Evolutionary conservation across 1,140 invertebrate genomes (phyloP), one percentile per base, ranked within the genome.

Genomic region (Hormaphis cornu): DNA sequence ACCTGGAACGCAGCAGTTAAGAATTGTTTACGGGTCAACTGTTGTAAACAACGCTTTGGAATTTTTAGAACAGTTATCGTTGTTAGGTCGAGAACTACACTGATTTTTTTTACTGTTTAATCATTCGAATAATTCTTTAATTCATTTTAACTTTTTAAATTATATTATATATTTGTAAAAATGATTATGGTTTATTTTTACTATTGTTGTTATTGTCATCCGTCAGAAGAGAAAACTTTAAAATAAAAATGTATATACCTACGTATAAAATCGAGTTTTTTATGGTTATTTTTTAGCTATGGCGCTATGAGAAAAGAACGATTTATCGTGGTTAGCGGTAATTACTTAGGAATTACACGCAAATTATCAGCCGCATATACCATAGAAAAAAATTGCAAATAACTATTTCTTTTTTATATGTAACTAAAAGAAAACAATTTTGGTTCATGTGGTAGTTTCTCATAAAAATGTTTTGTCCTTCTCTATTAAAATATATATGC

Each of bases 1-100:
- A 3, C 54, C 69, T 59, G 46, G 54, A 35, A 52, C 50, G 18
- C 54, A 54, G 18, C 37, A 46, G 18, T 50, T 58, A 78, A 84
- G 89, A 76, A 89, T 98, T 53, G 89, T 95, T 33, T 99, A 99
- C 78, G 97, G 97, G 30, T 90, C 92, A 70, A 93, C 94, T 54
- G 93, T 95, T 56, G 81, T 98, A 66, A 88, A 89, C 63, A 98
- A 94, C 82, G 90, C 94, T 9, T 85, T 86, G 73, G 91, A 96
- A 77, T 97, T 98, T 80, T 80, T 97, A 42, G 90, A 91, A 79
- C 95, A 98, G 81, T 56, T 73, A 1, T 70, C 73, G 2, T 61
- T 72, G 18, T 63, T 73, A 8, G 73, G 73, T 0, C 44, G 72
- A 69, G 73, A 73, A 61, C 18, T 73, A 22, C 69, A 72, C 28